Evolutionary conservation across 1,140 invertebrate genomes (phyloP), one percentile per base, ranked within the genome.

Genomic region (Sesamia nonagrioides): DNA sequence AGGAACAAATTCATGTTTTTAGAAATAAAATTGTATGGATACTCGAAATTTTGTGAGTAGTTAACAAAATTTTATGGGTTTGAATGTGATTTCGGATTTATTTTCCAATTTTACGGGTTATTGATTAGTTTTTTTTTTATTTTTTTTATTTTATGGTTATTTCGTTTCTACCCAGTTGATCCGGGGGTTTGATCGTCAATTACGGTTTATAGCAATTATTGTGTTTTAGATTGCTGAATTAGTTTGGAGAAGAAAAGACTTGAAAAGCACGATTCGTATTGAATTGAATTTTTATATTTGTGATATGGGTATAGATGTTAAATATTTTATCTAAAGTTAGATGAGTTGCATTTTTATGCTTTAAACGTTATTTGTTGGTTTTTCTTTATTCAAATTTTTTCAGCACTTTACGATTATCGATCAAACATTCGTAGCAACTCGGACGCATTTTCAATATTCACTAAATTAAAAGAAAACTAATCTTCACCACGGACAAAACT

Each of bases 11-110:
- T 90, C 91, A 91, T 84, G 88, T 91, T 92, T 91, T 93, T 91
- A 92, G 89, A 91, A 85, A 91, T 90, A 89, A 91, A 91, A 91
- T 86, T 90, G 85, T 93, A 90, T 88, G 73, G 87, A 92, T 93
- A 92, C 92, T 93, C 90, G 87, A 84, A 90, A 89, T 91, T 91
- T 88, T 89, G 88, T 88, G 88, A 87, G 88, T 93, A 92, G 89
- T 79, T 90, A 86, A 89, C 83, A 85, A 81, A 88, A 87, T 91
- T 84, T 89, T 88, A 83, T 88, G 88, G 87, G 89, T 88, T 63
- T 84, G 87, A 90, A 89, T 90, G 90, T 93, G 88, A 90, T 92
- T 91, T 89, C 82, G 56, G 73, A 58, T 45, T 75, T 75, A 50
- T 63, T 63, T 74, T 60, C 37, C 52, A 42, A 33, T 40, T 74